Evolutionary conservation across 2,888 invertebrate species (phyloP).

Genomic region (Lordiphosa fenestrarum): DNA sequence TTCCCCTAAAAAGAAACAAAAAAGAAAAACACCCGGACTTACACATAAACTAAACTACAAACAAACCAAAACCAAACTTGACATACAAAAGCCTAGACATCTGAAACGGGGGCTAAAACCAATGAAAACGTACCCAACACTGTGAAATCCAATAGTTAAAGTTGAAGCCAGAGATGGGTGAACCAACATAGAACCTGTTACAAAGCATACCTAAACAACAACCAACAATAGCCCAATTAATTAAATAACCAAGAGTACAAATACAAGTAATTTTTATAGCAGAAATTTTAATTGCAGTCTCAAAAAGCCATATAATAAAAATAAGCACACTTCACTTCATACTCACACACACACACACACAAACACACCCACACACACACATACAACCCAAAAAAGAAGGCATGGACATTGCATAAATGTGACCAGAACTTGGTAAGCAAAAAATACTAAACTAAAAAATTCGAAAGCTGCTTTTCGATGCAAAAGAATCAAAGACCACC

Average conservation of each 20-base stretch:
- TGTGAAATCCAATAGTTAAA: slow-evolving; percentile 14
- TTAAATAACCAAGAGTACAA: slow-evolving; percentile 80
- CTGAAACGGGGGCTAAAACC: slow-evolving; percentile 22
- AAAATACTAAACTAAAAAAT: slow-evolving; percentile 20
- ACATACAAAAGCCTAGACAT: slow-evolving; percentile 25
- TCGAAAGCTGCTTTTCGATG: slow-evolving; percentile 41
- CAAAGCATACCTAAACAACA: slow-evolving; percentile 69
- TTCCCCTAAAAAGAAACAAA: neutral
- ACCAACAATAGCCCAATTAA: slow-evolving; percentile 79
- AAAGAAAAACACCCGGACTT: slow-evolving; percentile 17
- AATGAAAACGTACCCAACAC: neutral
- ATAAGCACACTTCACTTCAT: slow-evolving; percentile 14
- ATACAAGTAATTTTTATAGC: slow-evolving; percentile 80
- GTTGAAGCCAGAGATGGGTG: slow-evolving; percentile 10
- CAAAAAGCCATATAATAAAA: slow-evolving; percentile 64
- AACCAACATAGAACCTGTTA: slow-evolving; percentile 50
- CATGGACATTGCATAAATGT: neutral
- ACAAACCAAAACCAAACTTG: slow-evolving; percentile 23
- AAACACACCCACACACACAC: slow-evolving; percentile 30
- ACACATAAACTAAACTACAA: slow-evolving; percentile 16
- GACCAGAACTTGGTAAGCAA: slow-evolving; percentile 12
- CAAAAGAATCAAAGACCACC: slow-evolving; percentile 30
- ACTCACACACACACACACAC: slow-evolving; percentile 6
- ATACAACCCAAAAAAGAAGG: slow-evolving; percentile 13
- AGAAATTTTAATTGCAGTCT: slow-evolving; percentile 79